A percentile compares a stretch with the other conserved stretches of the same genome.
These are phyloP conservation scores for Falco novaeseelandiae DNA, from an alignment of 2,797 vertebrate genomes.

Conservation along the genomic window DNA sequence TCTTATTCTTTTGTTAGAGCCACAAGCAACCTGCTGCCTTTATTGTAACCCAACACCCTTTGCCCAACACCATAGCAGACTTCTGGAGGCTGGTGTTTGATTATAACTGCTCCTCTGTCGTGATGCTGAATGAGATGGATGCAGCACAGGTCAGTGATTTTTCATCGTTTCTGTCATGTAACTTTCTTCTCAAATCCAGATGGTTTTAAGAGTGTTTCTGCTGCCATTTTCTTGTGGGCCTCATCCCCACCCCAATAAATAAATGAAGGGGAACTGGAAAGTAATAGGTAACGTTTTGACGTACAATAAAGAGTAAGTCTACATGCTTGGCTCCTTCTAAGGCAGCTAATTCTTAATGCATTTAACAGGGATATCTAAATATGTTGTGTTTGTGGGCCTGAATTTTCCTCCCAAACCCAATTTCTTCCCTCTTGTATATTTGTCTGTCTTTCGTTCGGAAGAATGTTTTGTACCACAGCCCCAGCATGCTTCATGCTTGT, in stretches of 20 bases:
- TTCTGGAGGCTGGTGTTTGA: conserved; percentile 99
- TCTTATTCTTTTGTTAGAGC: conserved; percentile 84
- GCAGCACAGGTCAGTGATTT: conserved; percentile 85
- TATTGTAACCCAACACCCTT: conserved; percentile 95
- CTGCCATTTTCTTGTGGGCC: background rate
- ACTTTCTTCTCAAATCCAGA: background rate
- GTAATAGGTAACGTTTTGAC: background rate
- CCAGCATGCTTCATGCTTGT: background rate
- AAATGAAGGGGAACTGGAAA: background rate
- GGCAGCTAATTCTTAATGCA: background rate
- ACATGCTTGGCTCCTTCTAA: background rate
- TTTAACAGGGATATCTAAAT: background rate
- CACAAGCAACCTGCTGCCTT: conserved; percentile 98
- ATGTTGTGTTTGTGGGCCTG: accelerated
- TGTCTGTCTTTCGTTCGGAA: background rate
- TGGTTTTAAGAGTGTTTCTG: background rate
- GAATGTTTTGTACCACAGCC: background rate
- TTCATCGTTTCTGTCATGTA: background rate
- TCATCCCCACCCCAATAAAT: background rate
- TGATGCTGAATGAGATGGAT: conserved; percentile 98
- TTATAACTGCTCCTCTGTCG: conserved; percentile 96
- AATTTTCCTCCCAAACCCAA: background rate
- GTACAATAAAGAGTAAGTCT: background rate
- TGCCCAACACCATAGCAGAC: conserved; percentile 95
- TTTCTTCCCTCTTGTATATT: background rate